A percentile compares a stretch with the other conserved stretches of the same genome.
Conservation (phyloP, 1,140 invertebrate genomes). For the Tetraneura akinire region DNA sequence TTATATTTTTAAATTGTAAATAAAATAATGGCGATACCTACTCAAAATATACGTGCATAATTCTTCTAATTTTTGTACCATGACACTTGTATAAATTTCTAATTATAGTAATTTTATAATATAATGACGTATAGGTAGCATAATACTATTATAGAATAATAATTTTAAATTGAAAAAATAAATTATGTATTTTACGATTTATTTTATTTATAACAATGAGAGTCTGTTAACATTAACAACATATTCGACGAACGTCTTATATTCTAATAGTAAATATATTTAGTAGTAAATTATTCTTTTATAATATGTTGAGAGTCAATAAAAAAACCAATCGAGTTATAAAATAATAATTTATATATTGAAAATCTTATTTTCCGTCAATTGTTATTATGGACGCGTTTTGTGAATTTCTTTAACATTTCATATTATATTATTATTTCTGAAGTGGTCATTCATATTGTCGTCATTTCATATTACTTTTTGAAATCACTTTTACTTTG, state of each 20-base stretch:
- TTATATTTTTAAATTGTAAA: too few species aligned
- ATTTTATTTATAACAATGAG: too few species aligned
- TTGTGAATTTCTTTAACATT: background rate
- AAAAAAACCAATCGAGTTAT: background rate
- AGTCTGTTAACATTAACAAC: background rate
- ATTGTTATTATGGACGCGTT: background rate
- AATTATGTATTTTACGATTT: too few species aligned
- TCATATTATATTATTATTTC: background rate
- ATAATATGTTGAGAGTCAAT: background rate
- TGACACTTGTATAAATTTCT: too few species aligned
- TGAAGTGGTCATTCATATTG: background rate
- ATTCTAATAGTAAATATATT: background rate
- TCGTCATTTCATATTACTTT: background rate
- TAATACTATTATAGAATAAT: too few species aligned
- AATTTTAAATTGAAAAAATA: too few species aligned
- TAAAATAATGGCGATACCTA: too few species aligned
- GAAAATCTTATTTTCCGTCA: background rate
- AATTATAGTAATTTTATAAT: too few species aligned
- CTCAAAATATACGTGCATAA: too few species aligned
- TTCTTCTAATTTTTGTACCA: too few species aligned
- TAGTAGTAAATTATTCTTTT: slow-evolving; percentile 23
- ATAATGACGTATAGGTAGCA: too few species aligned
- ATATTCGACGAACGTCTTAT: background rate
- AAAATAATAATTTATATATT: background rate
- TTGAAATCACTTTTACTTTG: slow-evolving; percentile 13